Base-by-base conservation (phyloP, 2,888 invertebrate genomes). In the Parnassius apollo region DNA sequence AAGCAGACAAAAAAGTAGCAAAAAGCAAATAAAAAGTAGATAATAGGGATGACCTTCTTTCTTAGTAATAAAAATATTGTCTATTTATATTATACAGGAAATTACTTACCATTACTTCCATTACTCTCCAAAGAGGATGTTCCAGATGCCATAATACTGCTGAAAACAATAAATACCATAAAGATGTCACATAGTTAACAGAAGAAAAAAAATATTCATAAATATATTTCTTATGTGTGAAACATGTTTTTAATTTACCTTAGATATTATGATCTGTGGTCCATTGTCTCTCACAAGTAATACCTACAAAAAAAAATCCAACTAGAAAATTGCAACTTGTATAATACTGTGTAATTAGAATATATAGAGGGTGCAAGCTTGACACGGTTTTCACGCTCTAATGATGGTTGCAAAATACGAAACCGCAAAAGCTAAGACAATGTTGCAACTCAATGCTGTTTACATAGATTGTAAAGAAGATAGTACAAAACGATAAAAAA, bases 81-180 rank as follows among this genome's bases (percentile, higher is more conserved):
- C 4, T 7, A 35, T 18, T 18, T 35, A 35, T 35, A 35, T 35
- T 35, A 35, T 7, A 35, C 35, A 35, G 3, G 7, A 35, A 35
- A 25, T 9, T 42, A 81, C 93, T 92, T 83, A 94, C 95, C 95
- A 91, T 94, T 95, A 85, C 95, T 95, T 81, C 94, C 95, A 86
- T 94, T 95, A 85, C 95, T 95, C 83, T 95, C 95, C 91, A 95
- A 90, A 73, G 95, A 95, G 79, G 95, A 95, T 83, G 95, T 95
- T 76, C 95, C 95, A 83, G 95, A 95, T 93, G 95, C 95, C 95
- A 95, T 95, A 86, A 85, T 90, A 86, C 82, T 74, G 77, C 86
- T 88, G 84, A 74, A 88, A 87, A 65, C 68, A 70, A 65, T 53
- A 63, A 13, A 13, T 48, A 22, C 44, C 44, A 48, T 58, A 44